Evolutionary conservation across 2,797 vertebrate genomes (phyloP).

Genomic region (Artibeus jamaicensis): DNA sequence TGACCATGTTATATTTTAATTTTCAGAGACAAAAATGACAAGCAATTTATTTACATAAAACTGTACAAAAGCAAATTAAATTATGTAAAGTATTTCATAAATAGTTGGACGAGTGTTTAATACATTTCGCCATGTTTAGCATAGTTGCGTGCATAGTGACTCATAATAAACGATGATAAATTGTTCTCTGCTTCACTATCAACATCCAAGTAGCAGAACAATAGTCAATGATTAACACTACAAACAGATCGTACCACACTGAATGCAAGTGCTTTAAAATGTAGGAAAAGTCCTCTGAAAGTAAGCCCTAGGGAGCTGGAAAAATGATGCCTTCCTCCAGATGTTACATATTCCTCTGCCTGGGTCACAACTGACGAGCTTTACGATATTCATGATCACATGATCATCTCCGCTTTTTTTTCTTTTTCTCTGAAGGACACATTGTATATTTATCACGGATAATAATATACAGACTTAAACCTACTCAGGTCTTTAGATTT

Average conservation of each 20-base stretch:
- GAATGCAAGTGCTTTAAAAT: constrained; percentile 93
- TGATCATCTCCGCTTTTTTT: constrained; percentile 56
- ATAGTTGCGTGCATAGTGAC: constrained; percentile 99
- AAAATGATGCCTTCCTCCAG: constrained; percentile 71
- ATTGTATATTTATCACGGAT: constrained; percentile 52
- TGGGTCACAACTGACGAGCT: constrained; percentile 32
- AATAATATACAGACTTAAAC: constrained; percentile 41
- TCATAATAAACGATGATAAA: constrained; percentile 99
- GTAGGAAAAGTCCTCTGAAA: constrained; percentile 87
- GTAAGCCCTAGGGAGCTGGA: constrained; percentile 86
- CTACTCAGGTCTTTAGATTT: constrained; percentile 47
- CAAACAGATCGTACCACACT: constrained; percentile 92
- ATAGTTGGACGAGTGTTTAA: constrained; percentile 99
- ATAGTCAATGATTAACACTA: constrained; percentile 98
- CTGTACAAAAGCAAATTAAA: constrained; percentile 99
- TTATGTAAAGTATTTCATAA: constrained; percentile 99
- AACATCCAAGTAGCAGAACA: constrained; percentile 99
- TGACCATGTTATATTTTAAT: constrained; percentile 99
- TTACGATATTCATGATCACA: constrained; percentile 40
- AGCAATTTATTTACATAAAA: constrained; percentile 99
- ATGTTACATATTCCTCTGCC: constrained; percentile 48
- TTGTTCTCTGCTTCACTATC: constrained; percentile 98
- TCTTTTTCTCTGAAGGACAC: constrained; percentile 54
- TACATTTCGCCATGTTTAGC: constrained; percentile 99
- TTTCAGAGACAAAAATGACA: constrained; percentile 99